Percentiles rank a stretch among this genome's conserved stretches.
phyloP scores from a whole-genome alignment of 2,888 invertebrate genomes.

The Dolichopus griseipennis region DNA sequence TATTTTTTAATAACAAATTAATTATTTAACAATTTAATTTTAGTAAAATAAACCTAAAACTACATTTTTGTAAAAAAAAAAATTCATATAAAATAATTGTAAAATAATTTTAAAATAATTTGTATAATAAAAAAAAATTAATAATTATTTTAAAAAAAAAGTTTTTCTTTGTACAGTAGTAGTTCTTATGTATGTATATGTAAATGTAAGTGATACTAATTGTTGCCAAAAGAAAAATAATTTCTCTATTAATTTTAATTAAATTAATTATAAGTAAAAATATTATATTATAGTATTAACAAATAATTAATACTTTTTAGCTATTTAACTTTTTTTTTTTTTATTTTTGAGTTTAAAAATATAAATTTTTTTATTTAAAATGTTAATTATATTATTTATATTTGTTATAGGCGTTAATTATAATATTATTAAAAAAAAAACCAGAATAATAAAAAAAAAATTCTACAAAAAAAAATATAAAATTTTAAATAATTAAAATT shows the following conservation, averaged over 20 bases:
- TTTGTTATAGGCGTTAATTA: no score
- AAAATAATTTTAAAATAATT: neutral
- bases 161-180: constrained; percentile 1
- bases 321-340: neutral
- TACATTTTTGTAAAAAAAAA: neutral
- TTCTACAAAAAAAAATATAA: no score
- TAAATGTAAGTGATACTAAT: constrained; percentile 6
- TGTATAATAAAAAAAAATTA: neutral
- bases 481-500: no score
- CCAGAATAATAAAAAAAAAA: no score
- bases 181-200: constrained; percentile 2
- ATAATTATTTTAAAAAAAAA: neutral
- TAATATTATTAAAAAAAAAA: no score
- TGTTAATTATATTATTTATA: no score
- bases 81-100: neutral
- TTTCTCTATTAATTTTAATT: no score
- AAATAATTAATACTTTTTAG: neutral
- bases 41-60: neutral
- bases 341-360: neutral
- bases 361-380: no score
- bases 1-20: no score
- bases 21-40: no score
- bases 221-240: constrained; percentile 1
- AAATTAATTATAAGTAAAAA: neutral
- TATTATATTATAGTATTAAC: neutral